Conservation (phyloP, 2,888 invertebrate species). For the Antitype chi region DNA sequence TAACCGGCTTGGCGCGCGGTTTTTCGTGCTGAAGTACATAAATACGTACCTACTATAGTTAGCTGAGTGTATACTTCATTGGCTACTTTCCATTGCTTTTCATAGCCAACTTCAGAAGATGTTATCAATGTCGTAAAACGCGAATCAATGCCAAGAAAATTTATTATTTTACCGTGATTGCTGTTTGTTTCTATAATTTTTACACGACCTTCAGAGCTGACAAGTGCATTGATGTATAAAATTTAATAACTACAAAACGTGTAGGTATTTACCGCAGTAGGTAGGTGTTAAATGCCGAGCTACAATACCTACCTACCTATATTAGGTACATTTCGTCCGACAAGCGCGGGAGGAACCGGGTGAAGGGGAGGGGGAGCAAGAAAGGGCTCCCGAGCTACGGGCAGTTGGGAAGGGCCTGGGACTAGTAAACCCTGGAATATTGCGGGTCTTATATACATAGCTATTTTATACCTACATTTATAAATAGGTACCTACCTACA, state of each 20-base stretch:
- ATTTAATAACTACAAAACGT: slow-evolving; percentile 14
- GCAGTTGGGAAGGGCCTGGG: slow-evolving; percentile 64
- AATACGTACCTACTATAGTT: slow-evolving; percentile 16
- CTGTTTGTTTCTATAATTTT: slow-evolving; percentile 57
- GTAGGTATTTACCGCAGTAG: slow-evolving; percentile 23
- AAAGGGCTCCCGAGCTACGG: slow-evolving; percentile 62
- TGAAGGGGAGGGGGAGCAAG: slow-evolving; percentile 30
- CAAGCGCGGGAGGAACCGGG: slow-evolving; percentile 31
- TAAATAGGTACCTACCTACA: background rate
- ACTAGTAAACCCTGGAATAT: slow-evolving; percentile 60
- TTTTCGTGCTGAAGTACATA: slow-evolving; percentile 38
- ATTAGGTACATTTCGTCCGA: slow-evolving; percentile 40
- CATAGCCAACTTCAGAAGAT: slow-evolving; percentile 66
- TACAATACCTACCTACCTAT: slow-evolving; percentile 26
- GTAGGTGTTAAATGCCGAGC: slow-evolving; percentile 26
- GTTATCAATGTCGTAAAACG: slow-evolving; percentile 66
- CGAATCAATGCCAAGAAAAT: slow-evolving; percentile 68
- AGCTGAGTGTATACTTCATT: slow-evolving; percentile 60
- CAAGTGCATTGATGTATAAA: slow-evolving; percentile 47
- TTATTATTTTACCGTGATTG: slow-evolving; percentile 57
- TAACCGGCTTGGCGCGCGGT: slow-evolving; percentile 60
- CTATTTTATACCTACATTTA: background rate
- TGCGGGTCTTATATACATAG: slow-evolving; percentile 31
- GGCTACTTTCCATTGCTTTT: slow-evolving; percentile 73
- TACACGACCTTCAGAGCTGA: slow-evolving; percentile 52